Evolutionary conservation across 2,888 invertebrate genomes (phyloP).

Genomic region (Crematogaster levior): DNA sequence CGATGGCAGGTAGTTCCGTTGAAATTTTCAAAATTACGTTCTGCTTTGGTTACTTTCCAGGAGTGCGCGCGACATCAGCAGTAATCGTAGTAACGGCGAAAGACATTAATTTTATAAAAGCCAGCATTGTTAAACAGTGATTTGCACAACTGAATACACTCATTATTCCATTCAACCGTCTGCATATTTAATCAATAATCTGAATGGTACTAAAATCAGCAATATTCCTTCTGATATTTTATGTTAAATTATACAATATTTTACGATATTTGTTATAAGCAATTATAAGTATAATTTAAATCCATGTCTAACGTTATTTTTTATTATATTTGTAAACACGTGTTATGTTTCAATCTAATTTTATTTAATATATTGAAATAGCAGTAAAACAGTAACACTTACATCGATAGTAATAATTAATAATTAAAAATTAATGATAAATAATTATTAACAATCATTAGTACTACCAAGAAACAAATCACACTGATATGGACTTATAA

Average conservation of each 20-base stretch:
- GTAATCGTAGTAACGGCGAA: slow-evolving; percentile 2
- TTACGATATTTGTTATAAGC: background rate
- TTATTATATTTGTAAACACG: background rate
- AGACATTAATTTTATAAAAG: slow-evolving; percentile 39
- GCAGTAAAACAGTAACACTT: background rate
- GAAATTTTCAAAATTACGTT: slow-evolving; percentile 47
- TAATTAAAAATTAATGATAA: background rate
- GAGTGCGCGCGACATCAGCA: background rate
- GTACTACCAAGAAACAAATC: background rate
- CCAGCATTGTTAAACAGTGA: slow-evolving; percentile 20
- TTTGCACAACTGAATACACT: slow-evolving; percentile 49
- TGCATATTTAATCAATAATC: slow-evolving; percentile 26
- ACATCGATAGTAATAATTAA: background rate
- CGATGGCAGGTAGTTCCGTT: slow-evolving; percentile 23
- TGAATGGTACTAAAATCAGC: background rate
- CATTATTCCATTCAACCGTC: slow-evolving; percentile 19
- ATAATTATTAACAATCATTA: background rate
- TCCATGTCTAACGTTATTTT: background rate
- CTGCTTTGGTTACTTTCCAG: background rate
- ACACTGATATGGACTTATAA: background rate
- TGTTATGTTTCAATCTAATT: background rate
- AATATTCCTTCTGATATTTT: background rate
- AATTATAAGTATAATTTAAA: background rate
- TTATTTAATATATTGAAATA: background rate
- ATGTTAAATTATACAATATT: background rate